Percentiles rank a stretch among this genome's conserved stretches.
These are phyloP conservation scores for Trichonephila inaurata DNA, from an alignment of 1,140 invertebrate species.

Conservation along the genomic window DNA sequence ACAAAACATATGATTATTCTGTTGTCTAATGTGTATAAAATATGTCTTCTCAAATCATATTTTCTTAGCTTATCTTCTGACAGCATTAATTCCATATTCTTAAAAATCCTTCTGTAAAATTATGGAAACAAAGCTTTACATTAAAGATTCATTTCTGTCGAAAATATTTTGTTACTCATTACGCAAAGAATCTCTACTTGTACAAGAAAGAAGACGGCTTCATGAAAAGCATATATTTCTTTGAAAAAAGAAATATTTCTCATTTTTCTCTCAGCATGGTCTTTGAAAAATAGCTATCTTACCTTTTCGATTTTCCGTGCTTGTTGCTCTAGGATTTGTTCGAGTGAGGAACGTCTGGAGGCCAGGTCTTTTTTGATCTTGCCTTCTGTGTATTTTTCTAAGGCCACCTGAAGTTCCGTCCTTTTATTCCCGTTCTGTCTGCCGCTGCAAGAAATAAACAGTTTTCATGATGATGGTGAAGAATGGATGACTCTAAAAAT, in stretches of 20 bases:
- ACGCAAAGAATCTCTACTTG: not conserved
- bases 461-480: too few relatives aligned
- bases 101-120: too few relatives aligned
- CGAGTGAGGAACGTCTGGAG: conserved; percentile 49
- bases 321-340: conserved; percentile 67
- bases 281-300: not conserved
- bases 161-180: too few relatives aligned
- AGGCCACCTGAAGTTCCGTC: conserved; percentile 42
- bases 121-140: too few relatives aligned
- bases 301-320: conserved; percentile 59
- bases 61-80: too few relatives aligned
- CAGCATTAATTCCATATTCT: too few relatives aligned
- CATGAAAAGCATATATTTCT: not conserved
- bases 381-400: conserved; percentile 53
- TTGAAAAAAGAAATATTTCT: not conserved
- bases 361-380: conserved; percentile 53
- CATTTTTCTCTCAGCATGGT: not conserved
- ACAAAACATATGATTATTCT: too few relatives aligned
- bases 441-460: conserved; percentile 29
- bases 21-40: too few relatives aligned
- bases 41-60: too few relatives aligned
- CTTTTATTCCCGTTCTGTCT: conserved; percentile 6
- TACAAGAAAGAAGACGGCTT: not conserved
- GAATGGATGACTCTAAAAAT: too few relatives aligned
- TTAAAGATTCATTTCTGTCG: too few relatives aligned